Percentiles rank a stretch among this genome's conserved stretches.
Conservation (phyloP, 2,113 vertebrate genomes). For the Gobio gobio region DNA sequence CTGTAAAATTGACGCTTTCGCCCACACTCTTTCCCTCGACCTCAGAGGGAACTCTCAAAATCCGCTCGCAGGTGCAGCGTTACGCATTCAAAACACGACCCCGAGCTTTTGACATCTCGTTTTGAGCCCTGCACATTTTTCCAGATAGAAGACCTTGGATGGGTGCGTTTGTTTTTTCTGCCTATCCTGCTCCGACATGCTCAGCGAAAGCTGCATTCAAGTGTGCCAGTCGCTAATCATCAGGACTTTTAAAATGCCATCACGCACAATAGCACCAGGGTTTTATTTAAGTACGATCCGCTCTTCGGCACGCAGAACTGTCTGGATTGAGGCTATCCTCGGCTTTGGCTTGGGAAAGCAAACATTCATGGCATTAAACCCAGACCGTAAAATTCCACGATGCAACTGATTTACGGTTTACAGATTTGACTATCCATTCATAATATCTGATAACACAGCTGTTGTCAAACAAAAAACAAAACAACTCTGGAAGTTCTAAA, state of each 20-base stretch:
- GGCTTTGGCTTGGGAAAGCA: conserved; percentile 13
- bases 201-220: conserved; percentile 62
- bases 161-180: conserved; percentile 52
- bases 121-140: conserved; percentile 55
- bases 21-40: conserved; percentile 4
- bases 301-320: not conserved
- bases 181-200: conserved; percentile 68
- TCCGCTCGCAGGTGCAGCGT: not conserved
- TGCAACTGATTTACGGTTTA: conserved; percentile 32
- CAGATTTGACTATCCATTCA: conserved; percentile 6
- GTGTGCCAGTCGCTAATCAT: conserved; percentile 67
- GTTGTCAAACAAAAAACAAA: conserved; percentile 1
- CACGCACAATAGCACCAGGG: conserved; percentile 15
- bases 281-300: not conserved
- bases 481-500: conserved; percentile 11
- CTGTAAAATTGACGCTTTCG: not conserved
- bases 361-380: conserved; percentile 15
- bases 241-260: conserved; percentile 49
- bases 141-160: conserved; percentile 47
- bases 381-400: conserved; percentile 12
- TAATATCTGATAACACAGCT: conserved; percentile 26
- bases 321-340: not conserved
- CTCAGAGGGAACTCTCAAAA: conserved; percentile 25
- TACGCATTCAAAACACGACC: not conserved
- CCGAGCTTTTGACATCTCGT: conserved; percentile 1